Evolutionary conservation across 2,888 invertebrate species (phyloP), one percentile per base, ranked within the genome.

Genomic region (Tiliacea citrago): DNA sequence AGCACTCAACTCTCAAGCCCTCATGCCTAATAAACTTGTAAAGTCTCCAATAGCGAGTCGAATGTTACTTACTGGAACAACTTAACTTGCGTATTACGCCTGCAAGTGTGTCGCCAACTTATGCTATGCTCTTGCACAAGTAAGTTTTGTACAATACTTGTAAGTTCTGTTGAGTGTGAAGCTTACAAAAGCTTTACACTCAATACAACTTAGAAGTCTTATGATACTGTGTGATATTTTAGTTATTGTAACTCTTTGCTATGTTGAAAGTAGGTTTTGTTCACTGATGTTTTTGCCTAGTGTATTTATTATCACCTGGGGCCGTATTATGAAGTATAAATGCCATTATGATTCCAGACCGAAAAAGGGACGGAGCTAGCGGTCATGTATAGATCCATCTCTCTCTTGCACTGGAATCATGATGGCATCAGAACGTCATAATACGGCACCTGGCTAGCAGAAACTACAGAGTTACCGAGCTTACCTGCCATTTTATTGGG

Each of bases 21-120:
- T 12, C 13, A 51, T 61, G 69, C 68, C 70, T 77, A 81, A 55
- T 51, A 47, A 81, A 73, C 61, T 81, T 73, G 47, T 39, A 60
- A 58, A 61, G 57, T 68, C n/a, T 51, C 47, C 61, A 68, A 78
- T 77, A 57, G 55, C 57, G 53, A 73, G 61, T 55, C 35, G 45
- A 58, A 77, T 60, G 29, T 65, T 58, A 77, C 61, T 62, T 61
- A n/a, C 29, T 58, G 42, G 45, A 45, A 66, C 81, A 66, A 77
- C 53, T 77, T 72, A 72, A 73, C 73, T 77, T 67, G 69, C n/a
- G 68, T 58, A 73, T 55, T 68, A 68, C 57, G 39, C 55, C 16
- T 66, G 62, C 51, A 73, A 79, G 58, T 66, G 68, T 8, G 39
- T 58, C 68, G 35, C 60, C 53, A 73, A 70, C 70, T 77, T 55